These are phyloP conservation scores for Allobates femoralis DNA, from an alignment of 2,797 vertebrate species.

Conservation along the genomic window DNA sequence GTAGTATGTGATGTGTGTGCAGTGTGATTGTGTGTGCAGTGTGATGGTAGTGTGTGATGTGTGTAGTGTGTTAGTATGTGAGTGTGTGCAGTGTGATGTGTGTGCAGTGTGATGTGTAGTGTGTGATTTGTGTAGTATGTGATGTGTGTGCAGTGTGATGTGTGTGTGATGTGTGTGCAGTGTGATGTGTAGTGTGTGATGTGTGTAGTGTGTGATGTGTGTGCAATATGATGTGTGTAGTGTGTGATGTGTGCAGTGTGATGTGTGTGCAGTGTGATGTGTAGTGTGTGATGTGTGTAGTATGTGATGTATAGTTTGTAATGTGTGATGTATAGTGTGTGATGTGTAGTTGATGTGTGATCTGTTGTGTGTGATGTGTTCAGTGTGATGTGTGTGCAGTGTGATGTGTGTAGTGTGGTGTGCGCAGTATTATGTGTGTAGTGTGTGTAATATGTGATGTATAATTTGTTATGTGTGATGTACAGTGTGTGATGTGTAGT, in stretches of 20 bases:
- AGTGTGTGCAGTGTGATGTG: too few relatives aligned
- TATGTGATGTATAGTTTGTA: too few relatives aligned
- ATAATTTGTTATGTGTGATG: conserved; percentile 7
- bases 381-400: neutral
- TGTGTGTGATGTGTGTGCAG: conserved; percentile 12
- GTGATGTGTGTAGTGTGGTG: conserved; percentile 26
- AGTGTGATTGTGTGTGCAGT: neutral
- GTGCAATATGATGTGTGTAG: neutral
- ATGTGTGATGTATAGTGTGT: neutral
- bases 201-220: neutral
- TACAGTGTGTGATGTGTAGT: neutral
- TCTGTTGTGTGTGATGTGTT: conserved; percentile 66
- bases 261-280: conserved; percentile 2
- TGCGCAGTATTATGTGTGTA: too few relatives aligned
- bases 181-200: neutral
- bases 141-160: neutral
- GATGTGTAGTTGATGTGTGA: conserved; percentile 64
- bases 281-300: neutral
- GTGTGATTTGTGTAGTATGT: neutral
- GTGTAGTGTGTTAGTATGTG: too few relatives aligned
- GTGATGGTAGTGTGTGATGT: neutral
- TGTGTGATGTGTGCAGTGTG: conserved; percentile 20
- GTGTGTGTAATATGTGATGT: neutral
- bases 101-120: neutral
- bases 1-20: neutral